Evolutionary conservation across 2,797 vertebrate genomes (phyloP).

Genomic region (Babyrousa celebensis): DNA sequence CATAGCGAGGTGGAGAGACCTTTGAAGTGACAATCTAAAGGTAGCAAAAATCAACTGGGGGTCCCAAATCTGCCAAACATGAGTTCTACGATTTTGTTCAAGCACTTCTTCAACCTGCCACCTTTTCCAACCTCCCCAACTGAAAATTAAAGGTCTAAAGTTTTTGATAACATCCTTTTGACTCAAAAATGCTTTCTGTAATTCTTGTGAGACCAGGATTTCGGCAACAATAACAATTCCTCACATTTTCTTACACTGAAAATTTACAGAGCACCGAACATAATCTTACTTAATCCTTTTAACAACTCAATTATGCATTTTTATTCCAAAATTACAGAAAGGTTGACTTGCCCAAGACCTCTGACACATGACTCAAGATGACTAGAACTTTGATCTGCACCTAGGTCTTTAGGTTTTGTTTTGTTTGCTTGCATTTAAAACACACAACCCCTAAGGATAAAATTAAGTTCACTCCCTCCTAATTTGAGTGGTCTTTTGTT

Average conservation of each 20-base stretch:
- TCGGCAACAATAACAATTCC: neutral
- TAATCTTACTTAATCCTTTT: slow-evolving; percentile 70
- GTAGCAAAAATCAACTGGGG: neutral
- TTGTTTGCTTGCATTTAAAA: slow-evolving; percentile 54
- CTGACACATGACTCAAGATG: slow-evolving; percentile 4
- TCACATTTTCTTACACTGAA: slow-evolving; percentile 27
- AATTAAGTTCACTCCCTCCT: neutral
- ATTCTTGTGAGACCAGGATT: neutral
- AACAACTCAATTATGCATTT: slow-evolving; percentile 21
- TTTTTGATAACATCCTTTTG: slow-evolving; percentile 11
- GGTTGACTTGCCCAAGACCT: slow-evolving; percentile 14
- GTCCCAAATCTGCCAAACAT: neutral
- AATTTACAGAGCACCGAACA: slow-evolving; percentile 47
- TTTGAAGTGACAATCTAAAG: neutral
- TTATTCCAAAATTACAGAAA: slow-evolving; percentile 50
- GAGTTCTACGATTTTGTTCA: neutral
- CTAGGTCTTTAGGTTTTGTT: slow-evolving; percentile 38
- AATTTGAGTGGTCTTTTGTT: neutral
- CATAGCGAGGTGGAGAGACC: neutral
- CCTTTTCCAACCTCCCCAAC: neutral
- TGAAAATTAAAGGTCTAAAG: slow-evolving; percentile 32
- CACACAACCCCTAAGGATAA: neutral
- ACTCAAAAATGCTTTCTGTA: slow-evolving; percentile 51
- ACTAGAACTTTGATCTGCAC: slow-evolving; percentile 46
- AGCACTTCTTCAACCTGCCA: neutral